Evolutionary conservation across 2,888 invertebrate species (phyloP), one percentile per base, ranked within the genome.

Genomic region (Athalia rosae): DNA sequence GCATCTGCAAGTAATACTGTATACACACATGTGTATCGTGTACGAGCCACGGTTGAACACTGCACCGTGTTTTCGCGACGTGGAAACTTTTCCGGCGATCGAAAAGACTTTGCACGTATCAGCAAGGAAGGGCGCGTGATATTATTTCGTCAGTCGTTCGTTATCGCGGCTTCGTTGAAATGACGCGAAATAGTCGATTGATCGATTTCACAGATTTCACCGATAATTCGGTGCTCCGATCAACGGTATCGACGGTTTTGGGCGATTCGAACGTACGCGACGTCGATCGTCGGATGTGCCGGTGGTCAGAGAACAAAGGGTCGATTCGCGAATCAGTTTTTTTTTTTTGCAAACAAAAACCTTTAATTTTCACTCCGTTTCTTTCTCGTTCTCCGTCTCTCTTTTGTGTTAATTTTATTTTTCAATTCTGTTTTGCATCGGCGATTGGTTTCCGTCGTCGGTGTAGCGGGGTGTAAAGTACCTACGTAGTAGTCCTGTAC

Each of bases 371-470:
- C 43, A 6, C 6, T 67, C 28, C 5, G 41, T 28, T 50, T 67
- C 28, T 9, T 3, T 7, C 2, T 28, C 5, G 67, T 56, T 56
- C 43, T 1, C 13, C 41, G 50, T 53, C 53, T 53, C 50, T 53
- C 50, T 67, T 53, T 11, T 53, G 11, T 53, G 11, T 11, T 53
- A 9, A n/a, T 7, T 64, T 50, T 50, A 4, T 67, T 43, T 43
- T 13, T 9, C n/a, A 43, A 47, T 9, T 74, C 73, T 74, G 73
- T 74, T 74, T 74, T 61, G 73, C 73, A 74, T 74, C 73, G 73
- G 59, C 73, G 73, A 74, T 74, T 61, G 73, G 73, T 74, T 74
- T 48, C 48, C 73, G 47, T 74, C 59, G 61, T 61, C 43, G 47
- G n/a, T 15, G 28, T 8, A 41, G 45, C 69, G 48, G 28, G 28